Evolutionary conservation across 1,140 invertebrate genomes (phyloP), one percentile per base, ranked within the genome.

Genomic region (Eriocheir sinensis): DNA sequence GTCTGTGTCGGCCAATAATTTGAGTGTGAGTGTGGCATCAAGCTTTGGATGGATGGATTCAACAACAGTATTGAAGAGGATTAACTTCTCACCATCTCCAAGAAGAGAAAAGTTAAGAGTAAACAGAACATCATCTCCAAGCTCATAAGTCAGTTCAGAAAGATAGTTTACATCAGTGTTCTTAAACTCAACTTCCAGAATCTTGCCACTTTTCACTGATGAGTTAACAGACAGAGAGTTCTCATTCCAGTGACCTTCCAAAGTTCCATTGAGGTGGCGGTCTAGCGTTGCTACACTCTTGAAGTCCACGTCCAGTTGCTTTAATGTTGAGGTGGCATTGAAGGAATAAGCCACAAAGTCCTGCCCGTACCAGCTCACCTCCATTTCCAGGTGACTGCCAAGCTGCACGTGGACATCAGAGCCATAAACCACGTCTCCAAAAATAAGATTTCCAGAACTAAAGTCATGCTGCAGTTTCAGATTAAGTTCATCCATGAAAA

Each of bases 261-360:
- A 0, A 34, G 48, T 48, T 17, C 81, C 81, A 60, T 85, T 86
- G n/a, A n/a, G 48, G 21, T 86, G 27, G 34, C 41, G 21, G 53
- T 93, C 80, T 27, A 83, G 27, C 17, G 32, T 85, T 12, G 44
- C 38, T 21, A 48, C 21, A 60, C 38, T 30, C 41, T 86, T 93
- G 6, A 53, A 34, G 6, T 93, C 21, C 12, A 93, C 27, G 36
- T 86, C 81, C 36, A 85, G 36, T 8, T 83, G 30, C 8, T 80
- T 93, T 30, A 92, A 83, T 34, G 53, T 93, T 36, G 80, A n/a
- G 15, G 32, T 48, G 17, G 41, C 32, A 86, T 34, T 83, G 30
- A 93, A 86, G 80, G 83, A n/a, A 86, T 93, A 93, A 2, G 81
- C 48, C 85, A 32, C 4, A 86, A 93, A 93, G 21, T 93, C 79